Conservation (phyloP, 2,888 invertebrate genomes). For the Tenthredo scrophulariae region DNA sequence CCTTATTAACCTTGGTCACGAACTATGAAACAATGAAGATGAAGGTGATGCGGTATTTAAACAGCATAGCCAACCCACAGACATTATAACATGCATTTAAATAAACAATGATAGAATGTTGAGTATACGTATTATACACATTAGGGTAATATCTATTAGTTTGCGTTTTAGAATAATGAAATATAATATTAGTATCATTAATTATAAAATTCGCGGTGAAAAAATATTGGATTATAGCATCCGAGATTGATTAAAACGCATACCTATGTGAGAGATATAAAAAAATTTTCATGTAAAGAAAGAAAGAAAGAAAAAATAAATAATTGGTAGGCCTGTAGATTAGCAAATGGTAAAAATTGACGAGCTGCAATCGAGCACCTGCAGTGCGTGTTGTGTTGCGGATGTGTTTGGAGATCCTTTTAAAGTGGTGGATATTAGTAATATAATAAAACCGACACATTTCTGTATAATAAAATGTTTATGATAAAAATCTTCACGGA, state of each 20-base stretch:
- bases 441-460: not conserved
- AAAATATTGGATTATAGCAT: not conserved
- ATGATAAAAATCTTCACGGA: not conserved
- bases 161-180: not conserved
- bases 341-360: conserved; percentile 33
- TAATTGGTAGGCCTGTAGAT: conserved; percentile 1
- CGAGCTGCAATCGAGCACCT: conserved; percentile 52
- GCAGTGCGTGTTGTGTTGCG: conserved; percentile 52
- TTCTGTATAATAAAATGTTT: not conserved
- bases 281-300: not conserved
- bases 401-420: conserved; percentile 30
- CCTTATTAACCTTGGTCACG: not conserved
- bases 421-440: not conserved
- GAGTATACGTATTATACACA: not conserved
- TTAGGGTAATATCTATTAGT: not conserved
- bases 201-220: not conserved
- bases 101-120: not conserved
- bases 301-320: not conserved
- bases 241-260: not conserved
- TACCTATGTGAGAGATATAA: not conserved
- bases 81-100: not conserved
- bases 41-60: not conserved
- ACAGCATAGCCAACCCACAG: conserved; percentile 3
- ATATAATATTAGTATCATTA: not conserved
- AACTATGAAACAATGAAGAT: not conserved